Conservation (phyloP, 2,113 vertebrate species). For the Leucopternis melanops region DNA sequence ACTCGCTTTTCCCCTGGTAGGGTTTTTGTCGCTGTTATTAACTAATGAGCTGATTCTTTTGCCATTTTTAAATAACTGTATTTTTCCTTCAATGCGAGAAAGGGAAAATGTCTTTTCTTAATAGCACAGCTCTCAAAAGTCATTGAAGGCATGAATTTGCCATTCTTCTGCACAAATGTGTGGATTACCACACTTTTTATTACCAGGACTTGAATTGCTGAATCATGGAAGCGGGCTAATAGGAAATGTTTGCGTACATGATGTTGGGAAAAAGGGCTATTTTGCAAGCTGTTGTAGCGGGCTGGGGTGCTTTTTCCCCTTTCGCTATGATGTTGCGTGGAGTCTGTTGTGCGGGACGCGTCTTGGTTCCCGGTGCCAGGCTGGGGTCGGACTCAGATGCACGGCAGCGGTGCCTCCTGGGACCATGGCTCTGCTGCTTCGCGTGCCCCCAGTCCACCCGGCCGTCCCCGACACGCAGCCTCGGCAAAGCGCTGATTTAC, state of each 20-base stretch:
- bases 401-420: background rate
- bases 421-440: background rate
- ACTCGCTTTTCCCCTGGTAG: fast-evolving
- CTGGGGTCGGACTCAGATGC: background rate
- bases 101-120: background rate
- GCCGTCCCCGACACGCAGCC: background rate
- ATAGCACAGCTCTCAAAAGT: background rate
- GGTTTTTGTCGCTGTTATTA: background rate
- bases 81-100: background rate
- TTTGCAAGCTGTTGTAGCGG: background rate
- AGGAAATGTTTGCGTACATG: background rate
- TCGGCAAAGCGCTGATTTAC: background rate
- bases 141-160: background rate
- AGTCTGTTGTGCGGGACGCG: fast-evolving
- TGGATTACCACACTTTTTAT: background rate
- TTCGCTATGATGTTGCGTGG: fast-evolving
- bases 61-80: background rate
- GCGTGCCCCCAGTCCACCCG: fast-evolving
- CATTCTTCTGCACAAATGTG: background rate
- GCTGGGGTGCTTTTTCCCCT: background rate
- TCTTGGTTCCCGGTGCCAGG: background rate
- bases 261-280: background rate
- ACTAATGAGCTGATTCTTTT: background rate
- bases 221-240: background rate
- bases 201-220: background rate